Evolutionary conservation across 2,113 vertebrate species (phyloP).

Genomic region (Motacilla alba): DNA sequence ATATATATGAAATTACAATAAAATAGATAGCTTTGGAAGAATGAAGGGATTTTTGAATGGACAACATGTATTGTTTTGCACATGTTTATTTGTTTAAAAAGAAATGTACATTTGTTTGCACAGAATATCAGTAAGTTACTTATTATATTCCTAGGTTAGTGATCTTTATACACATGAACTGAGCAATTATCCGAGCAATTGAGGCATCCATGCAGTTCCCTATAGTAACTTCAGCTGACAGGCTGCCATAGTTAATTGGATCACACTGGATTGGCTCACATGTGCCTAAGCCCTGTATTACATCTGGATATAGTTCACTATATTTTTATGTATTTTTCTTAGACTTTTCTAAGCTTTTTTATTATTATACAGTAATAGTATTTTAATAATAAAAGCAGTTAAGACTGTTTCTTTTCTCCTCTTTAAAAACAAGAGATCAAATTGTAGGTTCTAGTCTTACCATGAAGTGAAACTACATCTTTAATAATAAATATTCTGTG

Average conservation of each 20-base stretch:
- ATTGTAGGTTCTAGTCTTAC: neutral
- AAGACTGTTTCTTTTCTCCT: neutral
- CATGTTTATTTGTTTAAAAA: neutral
- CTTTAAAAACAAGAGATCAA: neutral
- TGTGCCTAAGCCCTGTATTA: neutral
- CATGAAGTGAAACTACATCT: neutral
- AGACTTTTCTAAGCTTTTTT: neutral
- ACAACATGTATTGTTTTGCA: neutral
- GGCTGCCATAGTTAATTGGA: neutral
- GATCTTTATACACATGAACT: neutral
- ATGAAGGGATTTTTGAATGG: neutral
- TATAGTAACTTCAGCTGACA: neutral
- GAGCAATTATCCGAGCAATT: neutral
- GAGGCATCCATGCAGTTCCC: neutral
- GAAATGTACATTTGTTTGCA: neutral
- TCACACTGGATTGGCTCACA: neutral
- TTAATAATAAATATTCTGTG: neutral
- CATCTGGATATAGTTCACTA: neutral
- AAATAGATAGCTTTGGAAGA: neutral
- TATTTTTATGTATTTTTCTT: neutral
- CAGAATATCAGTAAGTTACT: neutral
- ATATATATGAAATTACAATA: neutral
- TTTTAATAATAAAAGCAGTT: neutral
- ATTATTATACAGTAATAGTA: neutral
- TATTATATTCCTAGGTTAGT: neutral